Base-by-base conservation (phyloP, 2,888 invertebrate species). In the Mythimna vitellina region DNA sequence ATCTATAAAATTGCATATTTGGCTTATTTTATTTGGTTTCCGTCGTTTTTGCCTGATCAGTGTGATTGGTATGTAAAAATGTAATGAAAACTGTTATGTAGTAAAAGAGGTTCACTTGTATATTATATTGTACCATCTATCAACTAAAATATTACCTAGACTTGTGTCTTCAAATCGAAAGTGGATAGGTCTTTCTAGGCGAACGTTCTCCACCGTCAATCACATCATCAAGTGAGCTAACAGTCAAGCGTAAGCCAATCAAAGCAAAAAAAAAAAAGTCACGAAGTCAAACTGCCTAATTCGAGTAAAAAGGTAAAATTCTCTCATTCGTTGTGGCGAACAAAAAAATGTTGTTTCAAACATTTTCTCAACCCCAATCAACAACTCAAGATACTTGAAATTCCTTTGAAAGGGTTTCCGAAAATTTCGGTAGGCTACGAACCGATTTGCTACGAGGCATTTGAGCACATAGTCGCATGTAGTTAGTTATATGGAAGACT, bases 321-420 rank as follows among this genome's bases (percentile, higher is more conserved):
- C 51, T 20, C 25, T 49, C 38, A 51, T 65, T 74, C 25, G 56
- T 35, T 35, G 29, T 10, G 61, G 29, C 22, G 32, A 29, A 63
- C 54, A 75, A 68, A 65, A 76, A 74, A 65, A 81, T 46, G 20
- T 61, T 69, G 69, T 54, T 64, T 65, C 54, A 71, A 82, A 67
- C 66, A 35, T 78, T 78, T 78, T 53, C 66, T 61, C 60, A 64
- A 79, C 82, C 79, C 60, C 61, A 72, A 82, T 82, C 79, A 68
- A 68, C 62, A 68, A 82, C 66, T 63, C 61, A 65, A 73, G 70
- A 62, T 65, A 54, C 70, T 71, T 67, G 51, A 83, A 81, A 76
- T 72, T 68, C 76, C 68, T 80, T 80, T 76, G 51, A 80, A 70
- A 72, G 70, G 77, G 65, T 68, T 72, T 22, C 60, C 61, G 46